Percentiles rank a stretch among this genome's conserved stretches.
Evolutionary conservation across 2,888 invertebrate genomes (phyloP).

Genomic region (Ophion slaviceki): DNA sequence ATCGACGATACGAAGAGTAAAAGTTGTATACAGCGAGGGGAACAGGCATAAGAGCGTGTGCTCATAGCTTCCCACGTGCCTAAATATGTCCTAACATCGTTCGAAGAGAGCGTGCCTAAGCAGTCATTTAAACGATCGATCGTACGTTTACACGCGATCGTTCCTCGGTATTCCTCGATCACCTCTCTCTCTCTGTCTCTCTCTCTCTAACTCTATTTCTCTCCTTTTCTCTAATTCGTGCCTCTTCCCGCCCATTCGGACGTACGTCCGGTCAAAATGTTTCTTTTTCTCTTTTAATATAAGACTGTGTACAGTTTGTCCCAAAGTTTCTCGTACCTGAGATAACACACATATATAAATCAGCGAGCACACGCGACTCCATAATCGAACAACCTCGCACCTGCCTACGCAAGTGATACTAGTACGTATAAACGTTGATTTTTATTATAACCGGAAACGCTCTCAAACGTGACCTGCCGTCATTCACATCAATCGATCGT

Average conservation of each 20-base stretch:
- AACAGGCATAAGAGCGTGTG: constrained; percentile 21
- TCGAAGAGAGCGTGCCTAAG: constrained; percentile 30
- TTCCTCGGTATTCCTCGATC: not conserved
- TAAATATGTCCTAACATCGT: constrained; percentile 46
- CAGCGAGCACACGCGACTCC: constrained; percentile 18
- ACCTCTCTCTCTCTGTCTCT: not conserved
- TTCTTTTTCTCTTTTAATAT: constrained; percentile 37
- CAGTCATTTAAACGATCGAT: constrained; percentile 45
- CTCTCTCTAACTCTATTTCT: constrained; percentile 5
- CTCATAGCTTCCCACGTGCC: constrained; percentile 46
- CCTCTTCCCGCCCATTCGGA: not conserved
- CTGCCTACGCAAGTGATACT: constrained; percentile 35
- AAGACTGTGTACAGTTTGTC: constrained; percentile 30
- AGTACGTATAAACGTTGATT: constrained; percentile 35
- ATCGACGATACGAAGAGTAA: constrained; percentile 27
- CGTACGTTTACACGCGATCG: constrained; percentile 44
- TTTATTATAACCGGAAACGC: constrained; percentile 77
- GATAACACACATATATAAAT: constrained; percentile 25
- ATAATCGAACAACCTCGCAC: constrained; percentile 32
- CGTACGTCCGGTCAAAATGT: constrained; percentile 58
- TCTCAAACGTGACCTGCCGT: constrained; percentile 74
- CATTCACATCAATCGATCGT: constrained; percentile 54
- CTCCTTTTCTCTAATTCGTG: constrained; percentile 24
- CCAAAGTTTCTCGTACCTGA: constrained; percentile 27
- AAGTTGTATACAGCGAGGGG: constrained; percentile 20